Evolutionary conservation across 2,888 invertebrate genomes (phyloP), one percentile per base, ranked within the genome.

Genomic region (Ethmia dodecea): DNA sequence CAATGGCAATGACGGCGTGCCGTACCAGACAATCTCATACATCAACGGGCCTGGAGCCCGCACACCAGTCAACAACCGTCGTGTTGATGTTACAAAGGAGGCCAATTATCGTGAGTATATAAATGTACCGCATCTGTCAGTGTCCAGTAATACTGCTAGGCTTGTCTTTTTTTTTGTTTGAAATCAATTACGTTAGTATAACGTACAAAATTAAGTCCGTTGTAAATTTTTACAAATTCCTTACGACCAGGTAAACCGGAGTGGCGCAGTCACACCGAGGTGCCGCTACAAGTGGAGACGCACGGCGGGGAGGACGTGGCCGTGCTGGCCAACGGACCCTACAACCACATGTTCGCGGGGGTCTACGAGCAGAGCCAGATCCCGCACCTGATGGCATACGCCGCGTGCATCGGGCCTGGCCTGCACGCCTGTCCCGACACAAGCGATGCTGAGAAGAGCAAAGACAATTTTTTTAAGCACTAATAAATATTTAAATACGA

Each of bases 291-390:
- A 1, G 69, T 73, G 33, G 93, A 93, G 65, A 92, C 92, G 14
- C 93, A 93, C 66, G 92, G 92, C 10, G 93, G 92, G 1, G 94
- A 94, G 49, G 94, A 94, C 79, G 94, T 94, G 24, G 89, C 89
- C 1, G 90, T 94, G 32, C 94, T 90, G 71, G 90, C 91, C 50
- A 71, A 73, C 36, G 95, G 91, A 34, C 93, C 93, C 6, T 91
- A 90, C 83, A 87, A 93, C 22, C 91, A 91, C 62, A 77, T 95
- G 39, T 92, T 95, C 68, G 86, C 90, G 9, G 94, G 94, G 5
- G 88, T 89, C 30, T 90, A 91, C 62, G 93, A 95, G 64, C 93
- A 95, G 79, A 90, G 90, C 63, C 90, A 89, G 58, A 89, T 95
- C 43, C 92, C 94, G 9, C 91, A 94, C 71, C 90, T 91, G 34